These are phyloP conservation scores for Lepus townsendii DNA, from an alignment of 2,797 vertebrate genomes.

Conservation along the genomic window DNA sequence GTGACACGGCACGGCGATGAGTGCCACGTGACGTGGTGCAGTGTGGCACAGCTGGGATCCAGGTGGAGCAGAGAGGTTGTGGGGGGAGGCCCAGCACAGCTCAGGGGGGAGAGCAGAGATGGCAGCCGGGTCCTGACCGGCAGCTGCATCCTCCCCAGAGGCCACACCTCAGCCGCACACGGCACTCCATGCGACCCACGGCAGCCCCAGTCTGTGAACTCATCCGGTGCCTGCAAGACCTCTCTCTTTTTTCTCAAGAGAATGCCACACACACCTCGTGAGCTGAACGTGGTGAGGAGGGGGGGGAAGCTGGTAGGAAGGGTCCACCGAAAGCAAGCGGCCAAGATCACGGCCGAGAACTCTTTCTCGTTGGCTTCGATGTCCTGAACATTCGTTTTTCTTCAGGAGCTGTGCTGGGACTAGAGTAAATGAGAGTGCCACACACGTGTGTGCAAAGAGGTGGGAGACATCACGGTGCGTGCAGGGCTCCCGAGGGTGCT, in stretches of 20 bases:
- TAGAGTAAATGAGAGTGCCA: background rate
- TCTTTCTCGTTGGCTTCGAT: background rate
- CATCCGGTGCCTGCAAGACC: background rate
- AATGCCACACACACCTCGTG: accelerated
- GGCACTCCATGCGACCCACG: too few relatives aligned
- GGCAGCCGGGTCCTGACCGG: background rate
- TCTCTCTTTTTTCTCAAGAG: background rate
- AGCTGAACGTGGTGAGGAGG: too few relatives aligned
- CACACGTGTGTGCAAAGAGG: accelerated
- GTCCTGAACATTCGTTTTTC: background rate
- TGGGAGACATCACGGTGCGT: too few relatives aligned
- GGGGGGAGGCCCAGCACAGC: too few relatives aligned
- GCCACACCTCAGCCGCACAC: accelerated
- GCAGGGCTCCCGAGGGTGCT: accelerated
- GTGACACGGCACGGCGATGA: too few relatives aligned
- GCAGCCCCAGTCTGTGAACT: too few relatives aligned
- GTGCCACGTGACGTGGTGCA: too few relatives aligned
- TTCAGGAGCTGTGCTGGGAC: background rate
- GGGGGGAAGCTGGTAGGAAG: background rate
- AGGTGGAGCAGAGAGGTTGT: background rate
- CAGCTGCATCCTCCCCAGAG: accelerated
- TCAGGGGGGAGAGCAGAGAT: accelerated
- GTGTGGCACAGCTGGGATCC: too few relatives aligned
- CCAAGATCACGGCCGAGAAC: background rate
- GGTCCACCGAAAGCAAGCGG: background rate